Base-by-base conservation (phyloP, 2,888 invertebrate species). In the Mythimna vitellina region DNA sequence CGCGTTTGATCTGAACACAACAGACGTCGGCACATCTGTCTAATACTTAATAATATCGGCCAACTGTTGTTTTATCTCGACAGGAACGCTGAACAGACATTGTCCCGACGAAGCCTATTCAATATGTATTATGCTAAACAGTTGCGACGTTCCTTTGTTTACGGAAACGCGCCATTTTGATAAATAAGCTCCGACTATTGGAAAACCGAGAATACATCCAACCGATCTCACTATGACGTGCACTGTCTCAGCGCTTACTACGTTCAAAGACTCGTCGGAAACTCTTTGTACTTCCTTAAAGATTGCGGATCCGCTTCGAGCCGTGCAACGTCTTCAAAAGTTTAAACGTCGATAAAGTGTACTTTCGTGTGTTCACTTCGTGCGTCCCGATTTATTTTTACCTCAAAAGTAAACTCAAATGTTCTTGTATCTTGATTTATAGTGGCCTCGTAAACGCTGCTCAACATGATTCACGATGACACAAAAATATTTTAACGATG, bases 351-450 rank as follows among this genome's bases (percentile, higher is more conserved):
- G 60, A 73, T 80, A 73, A 65, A 81, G 60, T 74, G 69, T 70
- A 73, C 70, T 83, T 79, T 83, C 64, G 77, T 76, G 79, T 78
- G 82, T 70, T 80, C 81, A 72, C 76, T 70, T 65, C 81, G 70
- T 75, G 65, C 74, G 77, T 76, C 61, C 76, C 67, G 81, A 84
- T 90, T 91, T 93, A 94, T 94, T 93, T 93, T 90, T 92, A 93
- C 93, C 91, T 86, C 91, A 90, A 93, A 92, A 90, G 90, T 90
- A 92, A 92, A 92, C 91, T 88, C 85, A 88, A 90, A 87, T 88
- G 89, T 86, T 90, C 89, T 87, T 84, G 90, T 83, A 76, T 89
- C 88, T 86, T 94, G 94, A 94, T 95, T 93, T 93, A 94, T 89
- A 82, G 85, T 87, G 84, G 80, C 87, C 90, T 92, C 93, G 89